A percentile compares a stretch with the other conserved stretches of the same genome.
Evolutionary conservation across 1,140 invertebrate genomes (phyloP).

Genomic region (Thalassaphorura encarpata): DNA sequence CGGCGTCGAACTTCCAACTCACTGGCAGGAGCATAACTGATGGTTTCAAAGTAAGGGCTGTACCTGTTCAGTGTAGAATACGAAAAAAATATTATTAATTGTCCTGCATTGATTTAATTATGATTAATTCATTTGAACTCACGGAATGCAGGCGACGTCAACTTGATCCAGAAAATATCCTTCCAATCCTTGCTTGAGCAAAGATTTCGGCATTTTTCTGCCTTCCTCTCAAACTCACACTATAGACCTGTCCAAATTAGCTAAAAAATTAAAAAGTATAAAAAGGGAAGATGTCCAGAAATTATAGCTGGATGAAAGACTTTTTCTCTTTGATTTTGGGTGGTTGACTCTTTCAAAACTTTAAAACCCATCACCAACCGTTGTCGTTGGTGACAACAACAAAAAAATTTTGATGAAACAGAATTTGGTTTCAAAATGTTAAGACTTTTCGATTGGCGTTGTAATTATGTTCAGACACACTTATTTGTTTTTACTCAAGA

Average conservation of each 20-base stretch:
- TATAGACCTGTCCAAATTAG: neutral
- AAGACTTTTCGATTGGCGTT: too few relatives aligned
- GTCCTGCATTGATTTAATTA: neutral
- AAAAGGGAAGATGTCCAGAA: neutral
- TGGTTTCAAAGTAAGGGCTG: neutral
- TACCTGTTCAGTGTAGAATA: neutral
- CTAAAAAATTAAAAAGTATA: neutral
- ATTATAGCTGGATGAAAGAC: neutral
- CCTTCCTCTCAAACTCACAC: neutral
- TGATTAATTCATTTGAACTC: neutral
- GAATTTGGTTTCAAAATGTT: too few relatives aligned
- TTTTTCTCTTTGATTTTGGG: too few relatives aligned
- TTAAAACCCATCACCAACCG: too few relatives aligned
- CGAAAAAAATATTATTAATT: neutral
- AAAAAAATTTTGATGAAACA: too few relatives aligned
- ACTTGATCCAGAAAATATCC: constrained; percentile 4
- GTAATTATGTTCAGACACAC: too few relatives aligned
- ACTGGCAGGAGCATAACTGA: constrained; percentile 7
- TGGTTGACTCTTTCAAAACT: too few relatives aligned
- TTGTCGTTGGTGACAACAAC: too few relatives aligned
- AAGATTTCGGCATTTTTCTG: neutral
- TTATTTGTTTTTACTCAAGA: too few relatives aligned
- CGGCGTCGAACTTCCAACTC: constrained; percentile 5
- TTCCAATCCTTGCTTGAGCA: neutral
- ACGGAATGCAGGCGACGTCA: neutral